Conservation (phyloP, 1,140 invertebrate species). For the Eriocheir sinensis region DNA sequence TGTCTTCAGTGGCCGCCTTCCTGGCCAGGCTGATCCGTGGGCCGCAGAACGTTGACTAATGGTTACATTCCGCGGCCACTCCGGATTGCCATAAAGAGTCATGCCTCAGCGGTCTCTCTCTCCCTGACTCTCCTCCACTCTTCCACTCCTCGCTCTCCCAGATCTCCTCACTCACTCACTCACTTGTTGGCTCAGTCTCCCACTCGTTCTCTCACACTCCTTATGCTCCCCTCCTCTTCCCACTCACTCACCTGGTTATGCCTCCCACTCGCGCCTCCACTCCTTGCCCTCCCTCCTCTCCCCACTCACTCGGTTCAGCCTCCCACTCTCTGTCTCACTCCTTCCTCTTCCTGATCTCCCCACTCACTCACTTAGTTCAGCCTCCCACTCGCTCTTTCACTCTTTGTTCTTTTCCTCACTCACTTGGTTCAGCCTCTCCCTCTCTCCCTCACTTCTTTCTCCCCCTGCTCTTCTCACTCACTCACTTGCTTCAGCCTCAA, state of each 20-base stretch:
- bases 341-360: too few relatives aligned
- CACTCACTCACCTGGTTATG: background rate
- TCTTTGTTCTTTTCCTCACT: background rate
- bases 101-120: constrained; percentile 8
- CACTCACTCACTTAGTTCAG: too few relatives aligned
- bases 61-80: background rate
- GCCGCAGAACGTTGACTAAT: background rate
- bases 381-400: too few relatives aligned
- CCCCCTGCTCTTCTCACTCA: background rate
- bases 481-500: too few relatives aligned
- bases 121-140: background rate
- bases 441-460: background rate
- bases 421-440: background rate
- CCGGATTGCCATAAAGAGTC: constrained; percentile 10
- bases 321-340: background rate
- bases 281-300: background rate
- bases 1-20: background rate
- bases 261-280: background rate
- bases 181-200: background rate
- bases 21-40: background rate
- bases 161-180: background rate
- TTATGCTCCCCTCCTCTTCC: background rate
- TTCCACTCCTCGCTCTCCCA: background rate
- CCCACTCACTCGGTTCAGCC: background rate
- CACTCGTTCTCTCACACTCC: background rate